Conservation (phyloP, 2,797 vertebrate species). For the Microtus agrestis region DNA sequence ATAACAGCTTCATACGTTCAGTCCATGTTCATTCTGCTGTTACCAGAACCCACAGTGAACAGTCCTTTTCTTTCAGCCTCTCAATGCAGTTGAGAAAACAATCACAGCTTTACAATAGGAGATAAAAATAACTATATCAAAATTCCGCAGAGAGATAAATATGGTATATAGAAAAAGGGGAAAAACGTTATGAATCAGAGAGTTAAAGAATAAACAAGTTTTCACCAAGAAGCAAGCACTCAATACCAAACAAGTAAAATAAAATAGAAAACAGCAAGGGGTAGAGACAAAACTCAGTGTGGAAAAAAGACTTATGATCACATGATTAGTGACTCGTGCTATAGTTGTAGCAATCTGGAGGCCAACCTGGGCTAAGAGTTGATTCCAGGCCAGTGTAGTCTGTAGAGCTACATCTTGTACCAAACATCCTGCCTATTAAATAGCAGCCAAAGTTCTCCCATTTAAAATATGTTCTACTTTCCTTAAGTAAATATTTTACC, state of each 20-base stretch:
- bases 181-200: background rate
- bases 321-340: background rate
- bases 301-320: background rate
- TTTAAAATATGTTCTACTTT: background rate
- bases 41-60: background rate
- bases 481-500: background rate
- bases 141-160: background rate
- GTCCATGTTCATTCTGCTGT: background rate
- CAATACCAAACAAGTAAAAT: constrained; percentile 13
- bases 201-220: background rate
- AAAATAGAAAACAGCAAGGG: background rate
- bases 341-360: background rate
- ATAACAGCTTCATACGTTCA: background rate
- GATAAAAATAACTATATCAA: constrained; percentile 13
- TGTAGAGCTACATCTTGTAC: background rate
- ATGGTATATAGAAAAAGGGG: background rate
- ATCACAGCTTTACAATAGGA: background rate
- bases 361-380: background rate
- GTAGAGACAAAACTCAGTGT: background rate
- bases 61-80: background rate
- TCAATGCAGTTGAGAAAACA: background rate
- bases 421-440: background rate
- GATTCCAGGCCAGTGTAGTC: background rate
- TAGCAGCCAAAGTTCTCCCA: background rate
- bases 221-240: background rate